Evolutionary conservation across 1,140 invertebrate genomes (phyloP), one percentile per base, ranked within the genome.

Genomic region (Philopotamus ludificatus): DNA sequence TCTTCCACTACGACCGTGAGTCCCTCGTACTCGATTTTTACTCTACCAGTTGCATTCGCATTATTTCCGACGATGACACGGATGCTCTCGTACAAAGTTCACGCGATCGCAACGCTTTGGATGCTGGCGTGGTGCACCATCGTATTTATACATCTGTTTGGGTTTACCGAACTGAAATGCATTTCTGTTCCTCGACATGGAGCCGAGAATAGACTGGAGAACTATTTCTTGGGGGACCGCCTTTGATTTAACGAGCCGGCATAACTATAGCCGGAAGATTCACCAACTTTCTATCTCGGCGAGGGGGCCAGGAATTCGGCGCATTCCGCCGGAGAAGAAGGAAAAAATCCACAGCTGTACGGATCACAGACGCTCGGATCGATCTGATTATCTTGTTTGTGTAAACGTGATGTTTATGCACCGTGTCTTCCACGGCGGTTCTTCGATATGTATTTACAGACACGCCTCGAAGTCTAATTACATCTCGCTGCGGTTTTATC

Each of bases 81-180:
- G 18, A 51, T 22, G n/a, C n/a, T n/a, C n/a, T n/a, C n/a, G n/a
- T n/a, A n/a, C n/a, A n/a, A n/a, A 3, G 21, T 45, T 45, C 21
- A 3, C 16, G 2, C 3, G 7, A 45, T 45, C 44, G 15, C 16
- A 9, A n/a, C n/a, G n/a, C n/a, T n/a, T n/a, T n/a, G n/a, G n/a
- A n/a, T n/a, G 41, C 34, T 39, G 44, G 42, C 10, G n/a, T 39
- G 47, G 20, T 61, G 10, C 28, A n/a, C 34, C 12, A n/a, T 49
- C 28, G 47, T 63, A 63, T 65, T 65, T 65, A 58, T 58, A n/a
- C 39, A 10, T 42, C 10, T 42, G 63, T 65, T 55, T 57, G 63
- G 44, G 63, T 65, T 65, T 65, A 65, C 63, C 63, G 63, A 65
- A 65, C 63, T 54, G 63, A 65, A 65, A 63, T 63, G 61, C 61